phyloP scores from a whole-genome alignment of 2,888 invertebrate genomes.

The Cabera pusaria region DNA sequence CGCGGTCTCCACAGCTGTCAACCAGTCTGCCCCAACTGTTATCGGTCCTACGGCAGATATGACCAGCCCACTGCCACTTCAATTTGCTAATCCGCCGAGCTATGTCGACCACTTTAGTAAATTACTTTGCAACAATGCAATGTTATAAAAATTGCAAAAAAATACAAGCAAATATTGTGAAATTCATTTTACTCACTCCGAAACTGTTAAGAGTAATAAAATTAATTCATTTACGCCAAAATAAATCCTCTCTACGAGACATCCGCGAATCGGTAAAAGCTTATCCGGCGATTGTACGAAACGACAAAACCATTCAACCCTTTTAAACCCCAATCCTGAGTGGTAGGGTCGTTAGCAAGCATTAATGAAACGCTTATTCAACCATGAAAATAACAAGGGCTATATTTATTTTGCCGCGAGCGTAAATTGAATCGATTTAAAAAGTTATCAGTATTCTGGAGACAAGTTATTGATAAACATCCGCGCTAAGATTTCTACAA shows the following conservation, averaged over 20 bases:
- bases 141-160: too few relatives aligned
- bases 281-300: conserved; percentile 80
- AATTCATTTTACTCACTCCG: too few relatives aligned
- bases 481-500: too few relatives aligned
- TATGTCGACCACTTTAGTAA: too few relatives aligned
- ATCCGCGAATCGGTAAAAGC: conserved; percentile 79
- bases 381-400: conserved; percentile 78
- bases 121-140: too few relatives aligned
- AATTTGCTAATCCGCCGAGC: too few relatives aligned
- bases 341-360: conserved; percentile 81
- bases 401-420: conserved; percentile 24
- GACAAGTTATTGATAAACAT: too few relatives aligned
- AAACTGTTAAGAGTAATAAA: conserved; percentile 4
- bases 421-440: conserved; percentile 18
- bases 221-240: conserved; percentile 56
- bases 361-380: conserved; percentile 79
- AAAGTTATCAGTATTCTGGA: conserved; percentile 17
- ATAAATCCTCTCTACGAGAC: conserved; percentile 60
- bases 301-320: conserved; percentile 73
- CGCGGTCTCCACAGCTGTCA: too few relatives aligned
- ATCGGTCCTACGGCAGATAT: too few relatives aligned
- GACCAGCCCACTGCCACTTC: too few relatives aligned
- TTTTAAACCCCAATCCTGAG: conserved; percentile 81
- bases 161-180: too few relatives aligned
- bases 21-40: too few relatives aligned